Percentiles rank a stretch among this genome's conserved stretches.
Conservation (phyloP, 2,797 vertebrate species). For the Notoglanidium macrostoma region DNA sequence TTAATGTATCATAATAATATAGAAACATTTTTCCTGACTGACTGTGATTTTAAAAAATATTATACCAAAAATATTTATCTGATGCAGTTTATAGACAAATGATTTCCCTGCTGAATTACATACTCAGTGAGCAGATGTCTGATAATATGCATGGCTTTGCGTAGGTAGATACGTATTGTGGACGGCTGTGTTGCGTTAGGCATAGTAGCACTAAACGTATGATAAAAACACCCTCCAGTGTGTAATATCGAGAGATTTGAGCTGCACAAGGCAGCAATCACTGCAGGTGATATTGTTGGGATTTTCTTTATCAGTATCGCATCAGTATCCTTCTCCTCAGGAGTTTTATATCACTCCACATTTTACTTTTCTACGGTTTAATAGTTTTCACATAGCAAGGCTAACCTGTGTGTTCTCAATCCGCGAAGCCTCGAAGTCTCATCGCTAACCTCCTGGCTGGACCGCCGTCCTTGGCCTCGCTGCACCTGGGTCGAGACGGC, state of each 20-base stretch:
- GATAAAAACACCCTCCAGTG: not conserved
- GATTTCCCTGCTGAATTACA: too few species aligned
- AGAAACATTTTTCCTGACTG: not conserved
- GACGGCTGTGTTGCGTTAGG: not conserved
- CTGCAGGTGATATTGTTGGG: not conserved
- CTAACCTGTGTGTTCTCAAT: conserved; percentile 39
- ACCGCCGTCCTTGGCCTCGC: conserved; percentile 80
- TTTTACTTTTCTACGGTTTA: not conserved
- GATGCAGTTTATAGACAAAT: too few species aligned
- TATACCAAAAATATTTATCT: not conserved
- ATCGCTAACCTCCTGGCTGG: conserved; percentile 88
- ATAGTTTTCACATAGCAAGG: not conserved
- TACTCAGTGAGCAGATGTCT: too few species aligned
- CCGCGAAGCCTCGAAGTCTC: conserved; percentile 89
- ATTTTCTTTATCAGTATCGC: not conserved
- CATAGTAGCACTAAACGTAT: not conserved
- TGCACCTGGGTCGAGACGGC: conserved; percentile 81
- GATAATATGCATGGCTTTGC: not conserved
- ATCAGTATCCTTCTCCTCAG: not conserved
- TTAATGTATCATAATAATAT: not conserved
- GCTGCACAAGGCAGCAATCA: not conserved
- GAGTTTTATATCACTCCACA: not conserved
- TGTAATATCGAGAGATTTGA: not conserved
- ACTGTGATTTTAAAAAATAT: not conserved
- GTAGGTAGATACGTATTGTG: not conserved